Evolutionary conservation across 1,140 invertebrate species (phyloP), one percentile per base, ranked within the genome.

Genomic region (Pseudomyrmex sp.): DNA sequence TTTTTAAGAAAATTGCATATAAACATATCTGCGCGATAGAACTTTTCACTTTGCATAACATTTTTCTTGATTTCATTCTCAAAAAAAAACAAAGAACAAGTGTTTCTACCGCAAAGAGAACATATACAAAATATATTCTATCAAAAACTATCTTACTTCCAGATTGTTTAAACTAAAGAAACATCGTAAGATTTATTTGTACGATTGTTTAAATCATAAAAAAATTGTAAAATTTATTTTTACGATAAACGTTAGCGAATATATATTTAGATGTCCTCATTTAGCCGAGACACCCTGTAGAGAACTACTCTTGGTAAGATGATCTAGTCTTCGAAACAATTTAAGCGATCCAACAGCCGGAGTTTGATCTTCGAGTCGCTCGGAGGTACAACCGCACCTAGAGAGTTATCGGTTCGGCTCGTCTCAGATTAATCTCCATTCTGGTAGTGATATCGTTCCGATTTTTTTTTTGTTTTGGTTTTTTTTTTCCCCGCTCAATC

Each of bases 251-350:
- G 12, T 10, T 7, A 3, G 9, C 4, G n/a, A 70, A 48, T 5
- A 44, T 4, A 5, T 48, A 58, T 72, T 61, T 5, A 50, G 54
- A 35, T 20, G 65, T 59, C 54, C 4, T 10, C 15, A 1, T 59
- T 80, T 80, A 50, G 44, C 44, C 61, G 35, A 54, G 75, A 80
- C 76, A 80, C 63, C 74, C 58, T 15, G 63, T 44, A 56, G 72
- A 72, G 13, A 77, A 56, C 7, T 59, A 23, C 46, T 54, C 35
- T 7, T 0, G 35, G 20, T 44, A 26, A 23, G 69, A 68, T 46
- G 61, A 83, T 74, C 50, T 62, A 50, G 85, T 88, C 86, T 44
- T 35, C 70, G 86, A 88, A 88, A 88, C 83, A 59, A 79, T 88
- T 82, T 85, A 12, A 80, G 56, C 48, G 84, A 72, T 56, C 66